These are phyloP conservation scores for Clarias gariepinus DNA, from an alignment of 2,113 vertebrate species.

Conservation along the genomic window DNA sequence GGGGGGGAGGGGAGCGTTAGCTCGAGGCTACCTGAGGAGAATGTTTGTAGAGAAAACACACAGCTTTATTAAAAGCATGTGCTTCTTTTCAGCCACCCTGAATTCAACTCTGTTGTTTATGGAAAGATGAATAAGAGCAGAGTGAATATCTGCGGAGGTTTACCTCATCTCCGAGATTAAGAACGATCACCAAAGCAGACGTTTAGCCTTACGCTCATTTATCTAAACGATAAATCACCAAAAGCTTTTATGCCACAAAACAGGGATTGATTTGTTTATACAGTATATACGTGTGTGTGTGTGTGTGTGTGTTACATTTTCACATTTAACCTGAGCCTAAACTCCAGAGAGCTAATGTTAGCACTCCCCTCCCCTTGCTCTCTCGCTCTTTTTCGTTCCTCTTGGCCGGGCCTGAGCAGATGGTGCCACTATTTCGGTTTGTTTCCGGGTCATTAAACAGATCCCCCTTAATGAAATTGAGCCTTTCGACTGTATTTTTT, in stretches of 20 bases:
- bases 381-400: neutral
- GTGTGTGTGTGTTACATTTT: neutral
- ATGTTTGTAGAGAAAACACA: slow-evolving; percentile 5
- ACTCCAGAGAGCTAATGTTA: slow-evolving; percentile 17
- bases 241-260: neutral
- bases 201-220: slow-evolving; percentile 1
- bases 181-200: neutral
- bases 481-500: neutral
- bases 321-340: neutral
- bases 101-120: neutral
- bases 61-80: slow-evolving; percentile 20
- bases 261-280: neutral
- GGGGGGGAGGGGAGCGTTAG: neutral
- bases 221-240: neutral
- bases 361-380: neutral
- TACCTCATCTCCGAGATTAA: neutral
- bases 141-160: neutral
- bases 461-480: slow-evolving; percentile 16
- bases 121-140: neutral
- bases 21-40: slow-evolving; percentile 16
- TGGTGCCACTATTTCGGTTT: slow-evolving; percentile 35
- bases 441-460: slow-evolving; percentile 12
- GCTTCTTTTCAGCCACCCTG: neutral
- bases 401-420: slow-evolving; percentile 16
- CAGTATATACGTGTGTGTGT: too few relatives aligned